Conservation (phyloP, 1,140 invertebrate species). For the Atta cephalotes region DNA sequence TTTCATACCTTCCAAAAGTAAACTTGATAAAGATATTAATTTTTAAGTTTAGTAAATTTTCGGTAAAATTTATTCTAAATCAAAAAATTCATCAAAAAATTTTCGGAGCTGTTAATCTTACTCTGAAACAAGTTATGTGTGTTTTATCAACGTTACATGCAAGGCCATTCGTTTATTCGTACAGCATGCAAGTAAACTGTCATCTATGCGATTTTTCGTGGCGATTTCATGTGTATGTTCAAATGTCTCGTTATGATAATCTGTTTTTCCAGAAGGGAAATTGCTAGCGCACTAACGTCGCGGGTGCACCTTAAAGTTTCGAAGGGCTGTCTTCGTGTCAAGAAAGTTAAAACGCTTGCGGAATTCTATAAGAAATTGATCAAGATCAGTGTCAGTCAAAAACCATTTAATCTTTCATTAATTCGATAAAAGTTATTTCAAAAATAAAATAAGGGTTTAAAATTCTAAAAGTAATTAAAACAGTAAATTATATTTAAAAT, state of each 20-base stretch:
- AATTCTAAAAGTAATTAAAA: background rate
- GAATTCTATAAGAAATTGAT: slow-evolving; percentile 44
- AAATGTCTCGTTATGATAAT: slow-evolving; percentile 49
- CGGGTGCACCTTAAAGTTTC: slow-evolving; percentile 25
- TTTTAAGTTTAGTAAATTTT: slow-evolving; percentile 11
- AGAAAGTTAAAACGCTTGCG: slow-evolving; percentile 27
- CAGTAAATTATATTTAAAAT: background rate
- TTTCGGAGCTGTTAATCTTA: background rate
- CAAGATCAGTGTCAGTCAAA: slow-evolving; percentile 51
- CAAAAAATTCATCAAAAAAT: background rate
- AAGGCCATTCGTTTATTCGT: slow-evolving; percentile 25
- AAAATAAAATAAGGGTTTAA: background rate
- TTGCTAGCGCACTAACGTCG: slow-evolving; percentile 23
- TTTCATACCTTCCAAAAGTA: background rate
- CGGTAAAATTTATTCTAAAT: background rate
- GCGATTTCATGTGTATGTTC: slow-evolving; percentile 39
- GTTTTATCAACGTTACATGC: background rate
- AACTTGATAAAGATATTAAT: background rate
- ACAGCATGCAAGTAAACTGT: slow-evolving; percentile 42
- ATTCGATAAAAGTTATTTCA: background rate
- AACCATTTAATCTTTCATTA: slow-evolving; percentile 6
- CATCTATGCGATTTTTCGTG: slow-evolving; percentile 29
- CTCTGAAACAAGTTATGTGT: background rate
- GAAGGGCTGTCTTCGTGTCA: slow-evolving; percentile 32
- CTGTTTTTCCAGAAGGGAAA: slow-evolving; percentile 35